phyloP scores from a whole-genome alignment of 2,888 invertebrate genomes.

The Camponotus fellah region DNA sequence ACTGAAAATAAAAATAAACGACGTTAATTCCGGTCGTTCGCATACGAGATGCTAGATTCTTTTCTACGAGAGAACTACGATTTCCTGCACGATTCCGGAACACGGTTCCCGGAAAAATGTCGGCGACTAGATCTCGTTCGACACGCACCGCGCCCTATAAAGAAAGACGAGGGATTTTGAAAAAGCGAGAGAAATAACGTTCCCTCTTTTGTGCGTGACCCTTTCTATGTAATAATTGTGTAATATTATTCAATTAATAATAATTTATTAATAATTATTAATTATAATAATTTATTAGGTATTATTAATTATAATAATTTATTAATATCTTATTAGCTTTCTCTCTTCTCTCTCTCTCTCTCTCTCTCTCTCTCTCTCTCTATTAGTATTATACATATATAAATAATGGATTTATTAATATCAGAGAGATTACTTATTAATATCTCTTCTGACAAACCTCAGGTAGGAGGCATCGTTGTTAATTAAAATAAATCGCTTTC shows the following conservation, averaged over 20 bases:
- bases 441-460: neutral
- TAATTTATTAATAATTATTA: too few species aligned
- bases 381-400: too few species aligned
- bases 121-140: constrained; percentile 41
- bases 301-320: too few species aligned
- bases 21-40: constrained; percentile 12
- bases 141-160: constrained; percentile 13
- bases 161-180: neutral
- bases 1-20: constrained; percentile 33
- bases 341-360: too few species aligned
- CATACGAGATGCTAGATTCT: constrained; percentile 1
- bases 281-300: too few species aligned
- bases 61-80: constrained; percentile 49
- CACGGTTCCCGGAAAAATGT: constrained; percentile 62
- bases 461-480: neutral
- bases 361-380: too few species aligned
- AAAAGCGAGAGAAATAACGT: neutral
- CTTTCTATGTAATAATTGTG: neutral
- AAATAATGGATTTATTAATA: neutral
- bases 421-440: neutral
- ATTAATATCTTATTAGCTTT: too few species aligned
- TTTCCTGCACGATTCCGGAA: constrained; percentile 70
- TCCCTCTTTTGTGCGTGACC: neutral
- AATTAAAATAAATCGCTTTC: neutral
- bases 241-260: neutral